Evolutionary conservation across 2,797 vertebrate genomes (phyloP), one percentile per base, ranked within the genome.

Genomic region (Chrosomus eos): DNA sequence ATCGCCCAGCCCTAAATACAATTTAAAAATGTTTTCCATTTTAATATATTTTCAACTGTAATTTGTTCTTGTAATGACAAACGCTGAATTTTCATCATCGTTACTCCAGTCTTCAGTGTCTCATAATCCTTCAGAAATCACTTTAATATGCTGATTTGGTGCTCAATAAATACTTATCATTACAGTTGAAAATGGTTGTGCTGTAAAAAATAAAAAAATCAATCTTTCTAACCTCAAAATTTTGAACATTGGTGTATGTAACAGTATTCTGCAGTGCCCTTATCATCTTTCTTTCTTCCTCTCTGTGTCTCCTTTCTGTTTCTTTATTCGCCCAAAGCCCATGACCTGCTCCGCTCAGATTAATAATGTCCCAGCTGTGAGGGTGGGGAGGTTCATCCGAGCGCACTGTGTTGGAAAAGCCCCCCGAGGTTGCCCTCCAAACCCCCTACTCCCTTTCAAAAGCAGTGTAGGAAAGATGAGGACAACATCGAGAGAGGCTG

Each of bases 361-460:
- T 90, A 90, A 92, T 91, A 86, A 90, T 80, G 53, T 89, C 91
- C 87, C 93, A 93, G 92, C 93, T 93, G 92, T 88, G 89, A 89
- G 88, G 83, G 81, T 21, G 88, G 81, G 76, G 70, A 33, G 85
- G 82, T 90, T 87, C 88, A 88, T 86, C 79, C 82, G 86, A 92
- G 91, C 84, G 91, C 87, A 92, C 88, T 91, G 86, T 87, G 82
- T 85, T 77, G 88, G 89, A 93, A 93, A 91, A 87, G 85, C 75
- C 86, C 77, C 74, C 86, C 26, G 0, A 23, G 85, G 80, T 48
- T 62, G 9, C 67, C 60, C 48, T 40, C 58, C n/a, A 68, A 71
- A 90, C 85, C 90, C 2, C 77, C 5, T 85, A 84, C 80, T 88
- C 86, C 88, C 60, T 53, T 7, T 88, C 83, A 62, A 66, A 66